Evolutionary conservation across 1,140 invertebrate species (phyloP).

Genomic region (Latrodectus geometricus): DNA sequence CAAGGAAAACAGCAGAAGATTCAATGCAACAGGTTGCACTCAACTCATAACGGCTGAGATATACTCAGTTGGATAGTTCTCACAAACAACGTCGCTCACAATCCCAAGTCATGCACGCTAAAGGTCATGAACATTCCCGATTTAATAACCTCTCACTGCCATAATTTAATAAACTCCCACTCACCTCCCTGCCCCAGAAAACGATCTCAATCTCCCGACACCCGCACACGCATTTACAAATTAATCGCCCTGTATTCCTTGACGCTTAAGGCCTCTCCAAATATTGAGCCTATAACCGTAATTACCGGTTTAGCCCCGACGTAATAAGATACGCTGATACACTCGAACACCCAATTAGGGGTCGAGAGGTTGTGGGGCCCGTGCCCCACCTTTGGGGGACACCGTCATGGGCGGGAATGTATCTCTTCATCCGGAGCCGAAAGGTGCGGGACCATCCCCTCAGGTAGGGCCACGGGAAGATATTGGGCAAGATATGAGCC

Average conservation of each 20-base stretch:
- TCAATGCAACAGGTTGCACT: no score
- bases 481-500: background rate
- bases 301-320: slow-evolving; percentile 28
- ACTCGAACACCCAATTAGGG: slow-evolving; percentile 58
- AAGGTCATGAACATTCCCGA: slow-evolving; percentile 17
- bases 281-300: slow-evolving; percentile 49
- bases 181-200: background rate
- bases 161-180: slow-evolving; percentile 46
- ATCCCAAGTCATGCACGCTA: slow-evolving; percentile 4
- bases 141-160: background rate
- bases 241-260: background rate
- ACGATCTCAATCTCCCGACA: slow-evolving; percentile 3
- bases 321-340: slow-evolving; percentile 38
- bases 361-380: slow-evolving; percentile 35
- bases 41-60: no score
- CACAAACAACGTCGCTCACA: no score
- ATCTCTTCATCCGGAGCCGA: slow-evolving; percentile 8
- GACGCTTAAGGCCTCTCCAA: slow-evolving; percentile 7
- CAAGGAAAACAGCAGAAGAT: no score
- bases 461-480: background rate
- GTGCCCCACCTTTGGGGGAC: background rate
- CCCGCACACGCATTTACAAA: slow-evolving; percentile 30
- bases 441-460: slow-evolving; percentile 13
- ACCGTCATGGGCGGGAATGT: slow-evolving; percentile 14
- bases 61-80: no score